Evolutionary conservation across 2,113 vertebrate species (phyloP).

Genomic region (Fukomys damarensis): DNA sequence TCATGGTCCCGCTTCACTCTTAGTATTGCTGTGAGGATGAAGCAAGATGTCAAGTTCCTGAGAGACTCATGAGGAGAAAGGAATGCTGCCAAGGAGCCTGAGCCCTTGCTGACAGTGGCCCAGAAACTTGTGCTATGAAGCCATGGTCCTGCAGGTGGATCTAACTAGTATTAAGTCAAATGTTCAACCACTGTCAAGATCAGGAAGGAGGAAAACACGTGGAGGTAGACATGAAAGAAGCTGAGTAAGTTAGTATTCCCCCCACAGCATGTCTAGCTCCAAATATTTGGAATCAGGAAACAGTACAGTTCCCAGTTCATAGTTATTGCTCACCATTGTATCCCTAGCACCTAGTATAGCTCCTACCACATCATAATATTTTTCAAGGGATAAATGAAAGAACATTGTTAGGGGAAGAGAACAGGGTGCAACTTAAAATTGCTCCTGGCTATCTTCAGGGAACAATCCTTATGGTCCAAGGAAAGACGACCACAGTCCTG

Average conservation of each 20-base stretch:
- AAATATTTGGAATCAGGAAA: conserved; percentile 20
- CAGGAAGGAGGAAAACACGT: background rate
- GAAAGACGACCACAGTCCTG: background rate
- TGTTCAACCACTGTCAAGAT: background rate
- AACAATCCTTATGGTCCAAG: background rate
- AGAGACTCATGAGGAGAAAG: background rate
- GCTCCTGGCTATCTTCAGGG: background rate
- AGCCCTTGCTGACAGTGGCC: background rate
- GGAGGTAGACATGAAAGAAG: background rate
- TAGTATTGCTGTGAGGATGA: background rate
- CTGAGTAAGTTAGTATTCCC: background rate
- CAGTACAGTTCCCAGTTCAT: background rate
- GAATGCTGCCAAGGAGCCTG: background rate
- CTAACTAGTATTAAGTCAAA: background rate
- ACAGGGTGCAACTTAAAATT: conserved; percentile 19
- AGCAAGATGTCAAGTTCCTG: background rate
- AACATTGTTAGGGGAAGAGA: background rate
- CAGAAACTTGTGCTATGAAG: background rate
- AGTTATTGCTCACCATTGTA: background rate
- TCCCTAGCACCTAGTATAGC: background rate
- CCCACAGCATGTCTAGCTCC: background rate
- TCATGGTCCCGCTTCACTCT: background rate
- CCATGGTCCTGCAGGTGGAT: background rate
- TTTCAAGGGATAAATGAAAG: background rate
- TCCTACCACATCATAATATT: background rate